Evolutionary conservation across 2,797 vertebrate species (phyloP).

Genomic region (Bovichtus variegatus): DNA sequence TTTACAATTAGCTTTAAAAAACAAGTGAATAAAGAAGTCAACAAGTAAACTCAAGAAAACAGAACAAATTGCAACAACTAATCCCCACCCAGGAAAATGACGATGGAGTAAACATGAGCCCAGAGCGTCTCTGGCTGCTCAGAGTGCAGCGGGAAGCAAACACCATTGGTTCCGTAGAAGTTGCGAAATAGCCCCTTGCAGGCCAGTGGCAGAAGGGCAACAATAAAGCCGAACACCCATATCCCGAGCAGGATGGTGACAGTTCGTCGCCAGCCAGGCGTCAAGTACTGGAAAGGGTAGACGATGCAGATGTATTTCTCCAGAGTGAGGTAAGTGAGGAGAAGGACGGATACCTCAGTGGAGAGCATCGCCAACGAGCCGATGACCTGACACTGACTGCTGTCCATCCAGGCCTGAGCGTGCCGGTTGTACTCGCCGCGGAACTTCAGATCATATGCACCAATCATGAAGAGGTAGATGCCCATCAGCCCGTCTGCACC

Average conservation of each 20-base stretch:
- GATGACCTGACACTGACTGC: conserved; percentile 92
- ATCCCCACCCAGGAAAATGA: conserved; percentile 94
- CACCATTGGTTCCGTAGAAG: conserved; percentile 97
- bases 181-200: conserved; percentile 93
- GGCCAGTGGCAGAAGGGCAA: conserved; percentile 92
- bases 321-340: conserved; percentile 96
- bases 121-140: conserved; percentile 92
- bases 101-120: conserved; percentile 94
- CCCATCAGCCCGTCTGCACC: conserved; percentile 98
- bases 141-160: conserved; percentile 97
- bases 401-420: conserved; percentile 97
- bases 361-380: conserved; percentile 97
- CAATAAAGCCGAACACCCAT: conserved; percentile 92
- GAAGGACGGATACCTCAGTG: conserved; percentile 96
- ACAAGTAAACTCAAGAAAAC: background rate
- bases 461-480: conserved; percentile 96
- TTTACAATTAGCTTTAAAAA: background rate
- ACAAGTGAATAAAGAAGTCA: background rate
- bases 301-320: conserved; percentile 99
- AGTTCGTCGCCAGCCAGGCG: conserved; percentile 91
- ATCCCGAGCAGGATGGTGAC: conserved; percentile 91
- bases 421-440: conserved; percentile 97
- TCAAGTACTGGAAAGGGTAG: conserved; percentile 95
- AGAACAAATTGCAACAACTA: background rate
- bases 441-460: conserved; percentile 95